Conservation (phyloP, 2,797 vertebrate genomes). For the Babyrousa celebensis region DNA sequence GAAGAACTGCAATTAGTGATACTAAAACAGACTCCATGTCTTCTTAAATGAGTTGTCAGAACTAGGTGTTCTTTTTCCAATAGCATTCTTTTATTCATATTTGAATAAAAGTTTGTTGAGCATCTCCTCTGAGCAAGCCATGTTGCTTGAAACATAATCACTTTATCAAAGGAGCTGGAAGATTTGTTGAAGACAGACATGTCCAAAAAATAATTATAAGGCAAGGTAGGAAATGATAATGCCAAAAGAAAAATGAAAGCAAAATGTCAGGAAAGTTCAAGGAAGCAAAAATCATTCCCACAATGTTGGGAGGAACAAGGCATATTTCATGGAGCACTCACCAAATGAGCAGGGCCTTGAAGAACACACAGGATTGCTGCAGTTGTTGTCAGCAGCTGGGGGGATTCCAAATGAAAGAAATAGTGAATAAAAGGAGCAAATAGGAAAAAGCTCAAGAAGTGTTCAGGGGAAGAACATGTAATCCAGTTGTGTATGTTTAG, state of each 20-base stretch:
- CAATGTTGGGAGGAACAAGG: not conserved
- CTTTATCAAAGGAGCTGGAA: not conserved
- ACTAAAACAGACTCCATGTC: not conserved
- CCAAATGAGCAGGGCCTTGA: not conserved
- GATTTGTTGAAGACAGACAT: not conserved
- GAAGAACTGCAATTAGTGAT: not conserved
- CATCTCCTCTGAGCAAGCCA: not conserved
- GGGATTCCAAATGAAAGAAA: constrained; percentile 27
- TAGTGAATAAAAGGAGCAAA: not conserved
- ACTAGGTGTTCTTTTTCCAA: constrained; percentile 63
- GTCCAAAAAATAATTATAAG: not conserved
- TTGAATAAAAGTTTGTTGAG: not conserved
- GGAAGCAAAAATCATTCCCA: not conserved
- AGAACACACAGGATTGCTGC: not conserved
- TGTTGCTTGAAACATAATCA: not conserved
- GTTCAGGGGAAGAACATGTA: not conserved
- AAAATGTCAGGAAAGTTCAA: constrained; percentile 33
- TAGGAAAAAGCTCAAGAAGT: not conserved
- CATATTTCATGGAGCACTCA: not conserved
- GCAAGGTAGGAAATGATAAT: not conserved
- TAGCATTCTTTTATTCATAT: constrained; percentile 8
- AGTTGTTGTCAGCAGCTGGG: not conserved
- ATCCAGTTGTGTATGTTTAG: not conserved
- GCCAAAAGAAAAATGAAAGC: constrained; percentile 2
- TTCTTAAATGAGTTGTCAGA: constrained; percentile 75